These are phyloP conservation scores for Busseola fusca DNA, from an alignment of 2,888 invertebrate genomes.

Conservation along the genomic window DNA sequence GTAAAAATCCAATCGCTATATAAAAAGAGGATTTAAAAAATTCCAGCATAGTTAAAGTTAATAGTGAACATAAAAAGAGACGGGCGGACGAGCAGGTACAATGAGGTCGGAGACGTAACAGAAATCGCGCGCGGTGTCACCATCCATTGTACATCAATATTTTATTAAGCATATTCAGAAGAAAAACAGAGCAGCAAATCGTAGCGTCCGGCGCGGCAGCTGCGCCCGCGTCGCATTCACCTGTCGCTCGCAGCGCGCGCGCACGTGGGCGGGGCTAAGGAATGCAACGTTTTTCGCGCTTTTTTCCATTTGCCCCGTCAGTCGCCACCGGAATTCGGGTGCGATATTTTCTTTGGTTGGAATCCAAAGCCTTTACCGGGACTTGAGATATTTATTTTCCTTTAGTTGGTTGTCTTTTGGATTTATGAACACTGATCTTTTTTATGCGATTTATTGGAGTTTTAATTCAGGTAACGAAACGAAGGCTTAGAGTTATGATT, in stretches of 20 bases:
- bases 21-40: slow-evolving; percentile 50
- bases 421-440: slow-evolving; percentile 78
- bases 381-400: slow-evolving; percentile 83
- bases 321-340: slow-evolving; percentile 85
- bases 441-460: slow-evolving; percentile 80
- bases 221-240: slow-evolving; percentile 84
- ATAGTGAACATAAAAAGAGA: slow-evolving; percentile 60
- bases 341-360: slow-evolving; percentile 87
- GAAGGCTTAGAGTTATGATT: slow-evolving; percentile 54
- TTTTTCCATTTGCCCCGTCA: slow-evolving; percentile 84
- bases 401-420: slow-evolving; percentile 71
- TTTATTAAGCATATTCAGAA: slow-evolving; percentile 80
- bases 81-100: slow-evolving; percentile 66
- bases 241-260: slow-evolving; percentile 81
- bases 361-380: slow-evolving; percentile 85
- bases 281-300: slow-evolving; percentile 81
- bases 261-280: slow-evolving; percentile 83
- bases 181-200: slow-evolving; percentile 81
- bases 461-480: slow-evolving; percentile 77
- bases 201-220: slow-evolving; percentile 77
- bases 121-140: slow-evolving; percentile 76
- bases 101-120: slow-evolving; percentile 69
- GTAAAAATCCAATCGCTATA: slow-evolving; percentile 54
- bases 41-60: slow-evolving; percentile 49
- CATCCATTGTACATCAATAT: slow-evolving; percentile 85